Evolutionary conservation across 2,888 invertebrate genomes (phyloP), one percentile per base, ranked within the genome.

Genomic region (Temnothorax rugatulus): DNA sequence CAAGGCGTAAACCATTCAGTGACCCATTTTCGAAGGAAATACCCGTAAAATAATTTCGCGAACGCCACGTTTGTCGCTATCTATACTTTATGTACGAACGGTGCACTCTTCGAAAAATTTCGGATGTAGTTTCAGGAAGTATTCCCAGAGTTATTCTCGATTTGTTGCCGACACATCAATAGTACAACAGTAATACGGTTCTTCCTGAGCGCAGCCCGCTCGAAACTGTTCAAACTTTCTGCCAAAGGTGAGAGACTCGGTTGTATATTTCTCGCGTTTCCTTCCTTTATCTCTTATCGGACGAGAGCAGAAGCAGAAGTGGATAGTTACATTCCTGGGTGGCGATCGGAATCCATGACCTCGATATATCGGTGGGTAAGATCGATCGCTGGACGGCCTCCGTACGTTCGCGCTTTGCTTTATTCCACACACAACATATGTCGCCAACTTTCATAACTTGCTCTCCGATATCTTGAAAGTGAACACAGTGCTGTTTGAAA

Each of bases 161-260:
- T 71, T 61, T 73, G 50, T 73, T 59, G 25, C 18, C 11, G 47
- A 47, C 44, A 18, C 47, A 69, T 57, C 71, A 38, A 41, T 66
- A 68, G 25, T 50, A 21, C 57, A 73, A 29, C 41, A 59, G n/a
- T 54, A 34, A 2, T 15, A 29, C 21, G 44, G 29, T 54, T n/a
- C 54, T 44, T 66, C n/a, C 11, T 69, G 29, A 29, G 29, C 18
- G 57, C 44, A 57, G 57, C 44, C 69, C 57, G 29, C 15, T 57
- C 34, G 57, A 59, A 79, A 47, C 71, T 71, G 71, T 8, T 79
- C 47, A 73, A 81, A 81, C 73, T 73, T 73, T 59, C 38, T 25
- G 25, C 29, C 34, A 21, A 73, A 13, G 7, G 59, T 29, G 13
- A 4, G 11, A 47, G 9, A 18, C 73, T 73, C 11, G 21, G 41